Evolutionary conservation across 2,888 invertebrate genomes (phyloP).

Genomic region (Meghimatium bilineatum): DNA sequence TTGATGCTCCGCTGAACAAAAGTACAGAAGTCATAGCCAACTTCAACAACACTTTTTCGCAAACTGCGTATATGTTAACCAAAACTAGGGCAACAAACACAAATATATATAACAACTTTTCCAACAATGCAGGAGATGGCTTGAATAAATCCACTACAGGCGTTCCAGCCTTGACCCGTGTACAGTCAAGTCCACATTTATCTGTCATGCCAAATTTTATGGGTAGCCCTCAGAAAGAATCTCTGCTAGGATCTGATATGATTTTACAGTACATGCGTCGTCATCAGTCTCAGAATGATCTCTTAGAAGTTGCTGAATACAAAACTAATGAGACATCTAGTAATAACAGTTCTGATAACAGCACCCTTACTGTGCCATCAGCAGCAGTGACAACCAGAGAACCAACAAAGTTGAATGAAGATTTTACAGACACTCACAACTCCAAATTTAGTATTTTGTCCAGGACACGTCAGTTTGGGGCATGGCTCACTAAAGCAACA

Average conservation of each 20-base stretch:
- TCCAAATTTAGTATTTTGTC: constrained; percentile 26
- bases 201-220: neutral
- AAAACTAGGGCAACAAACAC: no score
- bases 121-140: neutral
- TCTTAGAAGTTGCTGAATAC: neutral
- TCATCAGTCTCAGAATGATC: neutral
- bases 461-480: constrained; percentile 36
- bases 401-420: neutral
- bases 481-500: constrained; percentile 37
- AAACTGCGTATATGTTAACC: neutral
- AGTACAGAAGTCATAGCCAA: neutral
- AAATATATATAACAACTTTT: neutral
- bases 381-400: neutral
- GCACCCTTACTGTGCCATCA: neutral
- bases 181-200: constrained; percentile 4
- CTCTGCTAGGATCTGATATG: neutral
- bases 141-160: neutral
- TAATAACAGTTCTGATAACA: neutral
- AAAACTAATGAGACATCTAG: neutral
- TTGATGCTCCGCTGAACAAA: neutral
- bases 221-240: neutral
- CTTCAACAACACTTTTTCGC: neutral
- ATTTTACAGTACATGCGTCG: neutral
- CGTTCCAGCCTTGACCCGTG: neutral
- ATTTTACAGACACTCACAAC: no score